These are phyloP conservation scores for Burhinus oedicnemus DNA, from an alignment of 2,113 vertebrate species.

Conservation along the genomic window DNA sequence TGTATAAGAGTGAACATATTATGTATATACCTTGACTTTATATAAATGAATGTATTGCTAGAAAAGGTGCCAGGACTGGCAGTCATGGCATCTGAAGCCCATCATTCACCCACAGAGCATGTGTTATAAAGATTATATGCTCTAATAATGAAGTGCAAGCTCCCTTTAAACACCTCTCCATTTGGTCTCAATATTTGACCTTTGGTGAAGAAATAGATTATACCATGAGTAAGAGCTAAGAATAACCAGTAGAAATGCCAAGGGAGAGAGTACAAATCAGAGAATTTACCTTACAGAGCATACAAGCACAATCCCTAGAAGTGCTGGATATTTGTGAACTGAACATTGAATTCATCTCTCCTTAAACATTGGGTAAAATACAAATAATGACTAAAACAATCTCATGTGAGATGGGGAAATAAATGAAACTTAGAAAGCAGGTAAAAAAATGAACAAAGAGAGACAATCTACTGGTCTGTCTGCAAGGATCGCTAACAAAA, in stretches of 20 bases:
- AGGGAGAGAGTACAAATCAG: background rate
- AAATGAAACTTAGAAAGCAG: background rate
- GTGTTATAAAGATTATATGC: background rate
- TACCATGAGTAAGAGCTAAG: background rate
- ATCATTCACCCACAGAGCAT: background rate
- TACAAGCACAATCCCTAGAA: background rate
- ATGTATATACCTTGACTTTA: background rate
- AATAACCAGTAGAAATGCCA: background rate
- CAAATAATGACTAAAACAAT: background rate
- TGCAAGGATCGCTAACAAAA: background rate
- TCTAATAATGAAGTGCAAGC: background rate
- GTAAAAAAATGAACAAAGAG: rapidly evolving
- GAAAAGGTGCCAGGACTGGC: background rate
- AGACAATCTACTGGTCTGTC: background rate
- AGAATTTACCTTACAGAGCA: background rate
- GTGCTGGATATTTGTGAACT: background rate
- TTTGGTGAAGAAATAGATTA: background rate
- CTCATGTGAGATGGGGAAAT: background rate
- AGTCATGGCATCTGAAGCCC: background rate
- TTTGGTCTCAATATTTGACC: background rate
- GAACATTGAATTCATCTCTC: background rate
- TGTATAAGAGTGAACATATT: background rate
- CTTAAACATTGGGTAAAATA: background rate
- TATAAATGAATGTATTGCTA: background rate
- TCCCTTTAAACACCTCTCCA: background rate